Evolutionary conservation across 2,113 vertebrate species (phyloP).

Genomic region (Bostrychus sinensis): DNA sequence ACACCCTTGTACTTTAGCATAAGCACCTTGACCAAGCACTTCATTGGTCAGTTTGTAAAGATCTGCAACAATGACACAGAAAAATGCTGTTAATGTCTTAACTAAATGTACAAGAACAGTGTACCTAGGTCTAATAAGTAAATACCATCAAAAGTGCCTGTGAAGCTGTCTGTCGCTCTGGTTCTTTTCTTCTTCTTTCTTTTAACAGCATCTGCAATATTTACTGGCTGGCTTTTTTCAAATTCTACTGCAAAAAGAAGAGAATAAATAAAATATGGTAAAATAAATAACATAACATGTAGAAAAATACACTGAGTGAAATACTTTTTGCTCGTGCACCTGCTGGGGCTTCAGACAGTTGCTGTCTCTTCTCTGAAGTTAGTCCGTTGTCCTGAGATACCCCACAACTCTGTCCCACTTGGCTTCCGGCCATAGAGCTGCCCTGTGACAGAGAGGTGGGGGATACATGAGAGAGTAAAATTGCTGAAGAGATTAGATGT

Average conservation of each 20-base stretch:
- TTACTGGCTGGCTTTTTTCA: slow-evolving; percentile 88
- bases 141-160: slow-evolving; percentile 90
- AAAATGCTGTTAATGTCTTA: background rate
- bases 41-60: slow-evolving; percentile 92
- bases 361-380: slow-evolving; percentile 42
- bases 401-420: slow-evolving; percentile 58
- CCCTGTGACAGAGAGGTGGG: slow-evolving; percentile 57
- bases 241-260: slow-evolving; percentile 74
- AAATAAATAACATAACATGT: background rate
- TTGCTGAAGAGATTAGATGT: slow-evolving; percentile 18
- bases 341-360: slow-evolving; percentile 46
- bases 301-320: background rate
- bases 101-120: background rate
- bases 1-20: slow-evolving; percentile 95
- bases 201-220: slow-evolving; percentile 83
- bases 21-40: slow-evolving; percentile 91
- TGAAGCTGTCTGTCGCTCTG: slow-evolving; percentile 84
- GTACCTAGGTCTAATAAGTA: background rate
- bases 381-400: slow-evolving; percentile 47
- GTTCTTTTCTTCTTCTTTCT: slow-evolving; percentile 92
- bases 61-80: slow-evolving; percentile 74
- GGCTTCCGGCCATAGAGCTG: slow-evolving; percentile 64
- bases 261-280: background rate
- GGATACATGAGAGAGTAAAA: slow-evolving; percentile 13
- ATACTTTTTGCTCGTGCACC: slow-evolving; percentile 42